Conservation (phyloP, 2,888 invertebrate species). For the Venustoraphidia nigricollis region DNA sequence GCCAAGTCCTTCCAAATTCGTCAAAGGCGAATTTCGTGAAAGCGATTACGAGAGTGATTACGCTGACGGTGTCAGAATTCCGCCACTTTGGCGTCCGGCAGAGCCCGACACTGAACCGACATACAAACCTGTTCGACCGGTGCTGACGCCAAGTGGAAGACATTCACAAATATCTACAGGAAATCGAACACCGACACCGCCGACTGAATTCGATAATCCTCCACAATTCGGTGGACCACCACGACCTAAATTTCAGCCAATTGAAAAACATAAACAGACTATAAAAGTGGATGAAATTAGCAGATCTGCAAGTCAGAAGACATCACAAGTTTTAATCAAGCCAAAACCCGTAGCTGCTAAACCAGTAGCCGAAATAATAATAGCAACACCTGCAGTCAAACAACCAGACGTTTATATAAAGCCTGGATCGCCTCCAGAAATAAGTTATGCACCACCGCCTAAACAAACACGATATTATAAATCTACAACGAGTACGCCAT, state of each 20-base stretch:
- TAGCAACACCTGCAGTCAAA: constrained; percentile 22
- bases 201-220: constrained; percentile 39
- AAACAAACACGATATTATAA: constrained; percentile 35
- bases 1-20: constrained; percentile 48
- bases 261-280: constrained; percentile 26
- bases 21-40: constrained; percentile 45
- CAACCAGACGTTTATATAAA: constrained; percentile 27
- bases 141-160: constrained; percentile 33
- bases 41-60: constrained; percentile 61
- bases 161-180: constrained; percentile 28
- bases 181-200: constrained; percentile 35
- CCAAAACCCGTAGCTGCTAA: constrained; percentile 35
- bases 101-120: constrained; percentile 35
- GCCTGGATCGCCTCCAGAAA: constrained; percentile 41
- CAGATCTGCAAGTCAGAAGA: constrained; percentile 23
- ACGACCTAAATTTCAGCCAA: constrained; percentile 42
- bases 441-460: constrained; percentile 36
- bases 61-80: constrained; percentile 36
- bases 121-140: constrained; percentile 42
- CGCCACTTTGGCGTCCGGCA: constrained; percentile 40
- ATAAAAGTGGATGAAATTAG: constrained; percentile 22
- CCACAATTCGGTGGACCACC: constrained; percentile 28
- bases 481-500: constrained; percentile 37
- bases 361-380: constrained; percentile 18
- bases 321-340: constrained; percentile 30